phyloP scores from a whole-genome alignment of 2,888 invertebrate genomes.

The Therioaphis trifolii region DNA sequence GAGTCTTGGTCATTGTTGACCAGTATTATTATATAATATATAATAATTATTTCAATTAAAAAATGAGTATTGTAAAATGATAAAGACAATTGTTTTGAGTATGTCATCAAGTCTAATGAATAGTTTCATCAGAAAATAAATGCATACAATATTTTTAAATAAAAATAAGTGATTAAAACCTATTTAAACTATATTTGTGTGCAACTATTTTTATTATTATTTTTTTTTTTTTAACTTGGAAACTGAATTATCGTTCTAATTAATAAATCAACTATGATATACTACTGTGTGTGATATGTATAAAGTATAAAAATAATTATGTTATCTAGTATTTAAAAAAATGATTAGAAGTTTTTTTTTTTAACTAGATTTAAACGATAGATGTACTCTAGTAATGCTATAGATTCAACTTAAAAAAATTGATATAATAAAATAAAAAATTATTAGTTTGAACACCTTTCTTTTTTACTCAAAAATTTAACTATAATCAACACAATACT shows the following conservation, averaged over 20 bases:
- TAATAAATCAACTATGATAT: constrained; percentile 11
- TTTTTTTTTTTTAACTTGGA: constrained; percentile 11
- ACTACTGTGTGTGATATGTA: constrained; percentile 55
- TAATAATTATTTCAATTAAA: constrained; percentile 39
- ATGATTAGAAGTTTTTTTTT: constrained; percentile 41
- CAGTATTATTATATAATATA: constrained; percentile 52
- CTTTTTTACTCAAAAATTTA: background rate
- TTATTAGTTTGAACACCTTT: constrained; percentile 15
- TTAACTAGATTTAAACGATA: constrained; percentile 40
- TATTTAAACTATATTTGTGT: background rate
- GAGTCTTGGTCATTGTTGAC: constrained; percentile 33
- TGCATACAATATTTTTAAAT: constrained; percentile 42
- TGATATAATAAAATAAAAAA: constrained; percentile 2
- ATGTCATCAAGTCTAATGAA: background rate
- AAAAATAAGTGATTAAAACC: constrained; percentile 28
- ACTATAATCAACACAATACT: constrained; percentile 33
- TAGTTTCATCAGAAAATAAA: constrained; percentile 20
- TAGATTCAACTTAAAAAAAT: constrained; percentile 44
- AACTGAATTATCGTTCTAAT: constrained; percentile 6
- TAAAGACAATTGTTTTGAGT: constrained; percentile 19
- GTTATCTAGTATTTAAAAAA: constrained; percentile 59
- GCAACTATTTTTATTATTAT: background rate
- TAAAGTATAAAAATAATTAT: constrained; percentile 57
- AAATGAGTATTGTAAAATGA: constrained; percentile 36
- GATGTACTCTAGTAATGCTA: background rate